Percentiles rank a stretch among this genome's conserved stretches.
Conservation (phyloP, 2,797 vertebrate genomes). For the Urocyon cinereoargenteus region DNA sequence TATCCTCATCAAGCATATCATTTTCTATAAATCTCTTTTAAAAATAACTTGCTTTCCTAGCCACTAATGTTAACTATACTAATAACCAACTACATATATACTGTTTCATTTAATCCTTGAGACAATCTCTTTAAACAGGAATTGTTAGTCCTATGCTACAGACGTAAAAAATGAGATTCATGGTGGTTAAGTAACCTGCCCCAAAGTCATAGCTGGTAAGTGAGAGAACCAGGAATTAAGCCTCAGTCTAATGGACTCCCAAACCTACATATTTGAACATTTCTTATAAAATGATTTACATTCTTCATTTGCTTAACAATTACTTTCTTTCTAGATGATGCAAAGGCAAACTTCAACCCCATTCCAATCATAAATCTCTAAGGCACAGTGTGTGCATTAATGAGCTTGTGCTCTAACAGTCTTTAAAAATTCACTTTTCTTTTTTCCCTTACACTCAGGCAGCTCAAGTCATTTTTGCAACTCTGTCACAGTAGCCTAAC, state of each 20-base stretch:
- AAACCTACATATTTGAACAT: not conserved
- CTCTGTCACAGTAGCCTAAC: not conserved
- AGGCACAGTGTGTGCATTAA: not conserved
- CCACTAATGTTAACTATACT: not conserved
- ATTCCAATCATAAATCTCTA: not conserved
- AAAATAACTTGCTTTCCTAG: constrained; percentile 22
- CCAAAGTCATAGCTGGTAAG: not conserved
- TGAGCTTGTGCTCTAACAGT: not conserved
- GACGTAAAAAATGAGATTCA: not conserved
- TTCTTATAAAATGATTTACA: constrained; percentile 19
- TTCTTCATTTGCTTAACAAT: not conserved
- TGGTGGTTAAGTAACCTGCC: not conserved
- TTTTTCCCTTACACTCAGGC: not conserved
- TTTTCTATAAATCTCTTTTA: not conserved
- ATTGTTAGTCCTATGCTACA: not conserved
- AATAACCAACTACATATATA: not conserved
- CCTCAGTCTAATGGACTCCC: not conserved
- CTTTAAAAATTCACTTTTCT: not conserved
- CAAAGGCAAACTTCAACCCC: not conserved
- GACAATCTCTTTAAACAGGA: not conserved
- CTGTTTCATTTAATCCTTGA: not conserved
- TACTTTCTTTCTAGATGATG: not conserved
- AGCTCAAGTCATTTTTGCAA: not conserved
- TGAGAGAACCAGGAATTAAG: not conserved
- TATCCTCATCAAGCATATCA: constrained; percentile 12